phyloP scores from a whole-genome alignment of 2,888 invertebrate genomes.

The Aquatica leii region DNA sequence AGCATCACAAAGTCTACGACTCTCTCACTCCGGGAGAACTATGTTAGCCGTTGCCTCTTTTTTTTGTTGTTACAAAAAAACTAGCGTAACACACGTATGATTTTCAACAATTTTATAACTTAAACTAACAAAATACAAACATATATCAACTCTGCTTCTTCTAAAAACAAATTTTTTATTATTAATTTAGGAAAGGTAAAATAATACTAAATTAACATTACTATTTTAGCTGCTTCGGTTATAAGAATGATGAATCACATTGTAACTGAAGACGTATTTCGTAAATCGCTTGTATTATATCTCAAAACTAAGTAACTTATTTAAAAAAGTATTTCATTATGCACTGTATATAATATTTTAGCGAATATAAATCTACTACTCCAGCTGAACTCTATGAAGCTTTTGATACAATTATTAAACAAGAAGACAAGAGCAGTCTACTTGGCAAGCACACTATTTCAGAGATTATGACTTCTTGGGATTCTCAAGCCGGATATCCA shows the following conservation, averaged over 20 bases:
- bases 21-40: no score
- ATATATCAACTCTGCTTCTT: no score
- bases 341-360: constrained; percentile 9
- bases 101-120: no score
- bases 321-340: background rate
- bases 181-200: no score
- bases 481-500: constrained; percentile 28
- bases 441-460: constrained; percentile 2
- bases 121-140: no score
- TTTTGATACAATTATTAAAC: constrained; percentile 9
- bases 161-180: no score
- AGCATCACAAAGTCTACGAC: no score
- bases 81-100: no score
- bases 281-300: constrained; percentile 21
- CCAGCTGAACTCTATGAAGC: constrained; percentile 21
- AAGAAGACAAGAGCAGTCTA: background rate
- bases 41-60: no score
- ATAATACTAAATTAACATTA: no score
- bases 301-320: constrained; percentile 19
- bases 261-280: constrained; percentile 24
- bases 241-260: constrained; percentile 51
- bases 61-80: no score
- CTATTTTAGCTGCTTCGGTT: constrained; percentile 66
- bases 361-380: constrained; percentile 6
- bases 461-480: constrained; percentile 21